phyloP scores from a whole-genome alignment of 2,113 vertebrate genomes.

The Micronycteris hirsuta region DNA sequence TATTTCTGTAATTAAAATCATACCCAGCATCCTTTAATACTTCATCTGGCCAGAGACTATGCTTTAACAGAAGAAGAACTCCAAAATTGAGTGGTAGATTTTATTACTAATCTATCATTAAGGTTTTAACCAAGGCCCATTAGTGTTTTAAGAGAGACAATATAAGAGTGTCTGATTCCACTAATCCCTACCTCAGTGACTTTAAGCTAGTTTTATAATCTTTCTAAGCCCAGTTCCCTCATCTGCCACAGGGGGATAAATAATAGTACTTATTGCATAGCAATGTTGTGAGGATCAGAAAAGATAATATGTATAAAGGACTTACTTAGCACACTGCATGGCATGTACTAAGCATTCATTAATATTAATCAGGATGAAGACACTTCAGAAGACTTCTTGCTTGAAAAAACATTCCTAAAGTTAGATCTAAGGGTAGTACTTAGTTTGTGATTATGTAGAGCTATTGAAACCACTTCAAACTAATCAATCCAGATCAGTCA shows the following conservation, averaged over 20 bases:
- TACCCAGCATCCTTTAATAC: background rate
- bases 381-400: background rate
- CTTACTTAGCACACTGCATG: background rate
- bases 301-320: background rate
- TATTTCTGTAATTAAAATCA: constrained; percentile 11
- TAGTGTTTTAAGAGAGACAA: background rate
- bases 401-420: background rate
- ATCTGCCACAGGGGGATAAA: background rate
- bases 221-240: background rate
- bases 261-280: background rate
- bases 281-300: background rate
- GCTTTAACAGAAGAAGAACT: background rate
- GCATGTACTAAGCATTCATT: background rate
- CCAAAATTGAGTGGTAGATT: background rate
- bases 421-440: background rate
- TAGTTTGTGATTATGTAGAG: background rate
- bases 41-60: background rate
- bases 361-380: background rate
- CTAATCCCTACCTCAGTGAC: background rate
- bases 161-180: background rate
- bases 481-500: background rate
- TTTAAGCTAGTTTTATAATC: background rate
- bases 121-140: background rate
- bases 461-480: background rate
- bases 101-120: background rate